These are phyloP conservation scores for Trichosurus vulpecula DNA, from an alignment of 2,797 vertebrate species.

Conservation along the genomic window DNA sequence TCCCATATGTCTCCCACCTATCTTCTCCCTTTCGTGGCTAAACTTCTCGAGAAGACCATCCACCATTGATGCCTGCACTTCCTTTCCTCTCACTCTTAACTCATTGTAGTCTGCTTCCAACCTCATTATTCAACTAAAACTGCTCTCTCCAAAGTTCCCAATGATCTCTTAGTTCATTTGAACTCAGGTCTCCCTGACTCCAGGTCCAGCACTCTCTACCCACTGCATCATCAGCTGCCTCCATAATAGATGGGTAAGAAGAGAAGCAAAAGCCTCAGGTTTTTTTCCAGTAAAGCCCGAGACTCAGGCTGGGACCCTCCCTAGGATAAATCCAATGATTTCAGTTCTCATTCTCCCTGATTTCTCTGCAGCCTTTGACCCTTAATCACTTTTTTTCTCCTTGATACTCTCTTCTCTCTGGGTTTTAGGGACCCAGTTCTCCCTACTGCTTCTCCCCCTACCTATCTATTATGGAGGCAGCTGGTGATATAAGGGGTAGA, in stretches of 20 bases:
- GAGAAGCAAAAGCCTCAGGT: background rate
- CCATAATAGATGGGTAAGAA: background rate
- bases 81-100: background rate
- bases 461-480: background rate
- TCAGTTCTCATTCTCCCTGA: background rate
- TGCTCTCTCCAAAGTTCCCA: background rate
- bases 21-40: background rate
- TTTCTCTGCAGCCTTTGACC: background rate
- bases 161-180: background rate
- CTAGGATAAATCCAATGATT: background rate
- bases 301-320: background rate
- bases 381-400: background rate
- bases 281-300: background rate
- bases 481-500: background rate
- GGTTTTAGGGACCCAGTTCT: background rate
- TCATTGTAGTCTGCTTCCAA: background rate
- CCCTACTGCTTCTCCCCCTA: background rate
- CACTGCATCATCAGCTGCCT: background rate
- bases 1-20: background rate
- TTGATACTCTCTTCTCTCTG: background rate
- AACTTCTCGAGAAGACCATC: background rate
- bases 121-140: background rate
- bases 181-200: background rate
- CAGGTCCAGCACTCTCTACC: background rate
- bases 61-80: background rate